Percentiles rank a stretch among this genome's conserved stretches.
Evolutionary conservation across 2,797 vertebrate genomes (phyloP).

Genomic region (Pangasius djambal): DNA sequence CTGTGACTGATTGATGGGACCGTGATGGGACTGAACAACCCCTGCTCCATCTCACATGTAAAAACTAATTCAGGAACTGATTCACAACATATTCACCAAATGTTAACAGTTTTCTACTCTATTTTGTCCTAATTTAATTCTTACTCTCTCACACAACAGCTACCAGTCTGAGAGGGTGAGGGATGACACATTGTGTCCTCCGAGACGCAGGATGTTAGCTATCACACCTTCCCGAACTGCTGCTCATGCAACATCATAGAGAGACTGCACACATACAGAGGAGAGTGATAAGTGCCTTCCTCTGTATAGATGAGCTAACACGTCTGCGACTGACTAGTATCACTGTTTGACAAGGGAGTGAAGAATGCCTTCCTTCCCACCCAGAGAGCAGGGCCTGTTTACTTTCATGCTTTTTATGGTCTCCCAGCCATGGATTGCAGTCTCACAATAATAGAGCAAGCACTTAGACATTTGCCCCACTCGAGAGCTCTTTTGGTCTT

Average conservation of each 20-base stretch:
- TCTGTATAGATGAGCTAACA: neutral
- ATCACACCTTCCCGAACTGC: neutral
- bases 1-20: neutral
- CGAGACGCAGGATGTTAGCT: neutral
- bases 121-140: neutral
- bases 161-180: neutral
- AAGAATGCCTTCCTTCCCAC: slow-evolving; percentile 5
- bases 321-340: neutral
- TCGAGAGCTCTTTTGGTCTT: neutral
- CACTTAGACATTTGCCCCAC: neutral
- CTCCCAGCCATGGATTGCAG: neutral
- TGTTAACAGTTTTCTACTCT: neutral
- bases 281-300: neutral
- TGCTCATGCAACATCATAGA: neutral
- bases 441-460: slow-evolving; percentile 2
- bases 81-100: neutral
- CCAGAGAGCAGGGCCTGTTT: neutral
- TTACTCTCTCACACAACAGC: no score
- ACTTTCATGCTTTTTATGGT: slow-evolving; percentile 13
- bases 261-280: neutral
- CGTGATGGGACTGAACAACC: slow-evolving; percentile 47
- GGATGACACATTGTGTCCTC: neutral
- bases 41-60: neutral
- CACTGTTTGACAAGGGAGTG: neutral
- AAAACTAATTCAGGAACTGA: slow-evolving; percentile 8